These are phyloP conservation scores for Platycercus adscitus DNA, from an alignment of 2,113 vertebrate genomes.

Conservation along the genomic window DNA sequence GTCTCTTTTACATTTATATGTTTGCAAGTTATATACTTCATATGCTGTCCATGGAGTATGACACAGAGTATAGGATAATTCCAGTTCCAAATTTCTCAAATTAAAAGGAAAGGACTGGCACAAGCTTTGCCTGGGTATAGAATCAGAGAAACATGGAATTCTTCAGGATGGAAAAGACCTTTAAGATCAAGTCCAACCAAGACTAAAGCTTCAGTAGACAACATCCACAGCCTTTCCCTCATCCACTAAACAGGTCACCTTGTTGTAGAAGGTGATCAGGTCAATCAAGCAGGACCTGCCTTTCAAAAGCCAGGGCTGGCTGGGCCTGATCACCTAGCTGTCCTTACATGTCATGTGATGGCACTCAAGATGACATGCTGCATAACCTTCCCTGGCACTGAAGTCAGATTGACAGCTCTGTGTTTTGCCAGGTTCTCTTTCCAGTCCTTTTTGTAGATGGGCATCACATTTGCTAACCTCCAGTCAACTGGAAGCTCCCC, in stretches of 20 bases:
- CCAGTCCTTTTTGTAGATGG: background rate
- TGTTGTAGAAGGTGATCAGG: background rate
- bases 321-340: background rate
- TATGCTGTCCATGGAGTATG: background rate
- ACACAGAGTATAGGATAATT: background rate
- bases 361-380: background rate
- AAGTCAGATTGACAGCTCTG: background rate
- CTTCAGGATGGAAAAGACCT: background rate
- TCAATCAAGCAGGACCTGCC: background rate
- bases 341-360: background rate
- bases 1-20: background rate
- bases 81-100: background rate
- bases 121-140: background rate
- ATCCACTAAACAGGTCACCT: background rate
- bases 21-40: background rate
- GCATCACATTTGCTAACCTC: no score
- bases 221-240: background rate
- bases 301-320: background rate
- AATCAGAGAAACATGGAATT: background rate
- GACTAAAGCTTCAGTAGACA: background rate
- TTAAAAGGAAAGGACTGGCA: background rate
- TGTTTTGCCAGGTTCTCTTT: background rate
- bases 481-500: background rate
- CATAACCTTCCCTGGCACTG: background rate
- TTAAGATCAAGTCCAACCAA: background rate